phyloP scores from a whole-genome alignment of 2,113 vertebrate genomes.

The Ictidomys tridecemlineatus region DNA sequence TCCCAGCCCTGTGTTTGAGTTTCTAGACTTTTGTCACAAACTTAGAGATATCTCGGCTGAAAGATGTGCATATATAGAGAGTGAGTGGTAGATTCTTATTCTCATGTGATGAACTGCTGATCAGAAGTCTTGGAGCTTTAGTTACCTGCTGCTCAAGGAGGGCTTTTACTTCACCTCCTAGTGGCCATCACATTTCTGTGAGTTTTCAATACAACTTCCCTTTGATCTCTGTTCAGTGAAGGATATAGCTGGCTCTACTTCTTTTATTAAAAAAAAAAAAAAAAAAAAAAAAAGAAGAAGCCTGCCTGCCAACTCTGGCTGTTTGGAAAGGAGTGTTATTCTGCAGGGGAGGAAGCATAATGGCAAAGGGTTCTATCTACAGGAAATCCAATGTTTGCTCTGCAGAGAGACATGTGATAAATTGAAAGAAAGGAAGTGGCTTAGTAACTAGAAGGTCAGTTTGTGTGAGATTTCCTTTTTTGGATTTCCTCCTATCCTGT shows the following conservation, averaged over 20 bases:
- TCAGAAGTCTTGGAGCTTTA: background rate
- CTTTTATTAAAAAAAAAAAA: background rate
- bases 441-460: background rate
- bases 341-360: slow-evolving; percentile 15
- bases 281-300: background rate
- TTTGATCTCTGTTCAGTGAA: background rate
- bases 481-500: background rate
- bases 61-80: background rate
- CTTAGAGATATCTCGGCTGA: background rate
- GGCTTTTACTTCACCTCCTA: background rate
- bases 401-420: background rate
- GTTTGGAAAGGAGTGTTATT: background rate
- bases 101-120: background rate
- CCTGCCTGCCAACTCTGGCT: slow-evolving; percentile 32
- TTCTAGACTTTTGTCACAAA: background rate
- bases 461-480: slow-evolving; percentile 14
- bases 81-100: background rate
- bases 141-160: background rate
- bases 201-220: background rate
- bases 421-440: slow-evolving; percentile 39
- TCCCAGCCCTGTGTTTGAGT: background rate
- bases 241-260: background rate
- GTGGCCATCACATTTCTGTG: background rate
- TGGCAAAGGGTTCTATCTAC: background rate
- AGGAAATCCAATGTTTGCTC: slow-evolving; percentile 48